These are phyloP conservation scores for Acromyrmex heyeri DNA, from an alignment of 1,140 invertebrate species.

Conservation along the genomic window DNA sequence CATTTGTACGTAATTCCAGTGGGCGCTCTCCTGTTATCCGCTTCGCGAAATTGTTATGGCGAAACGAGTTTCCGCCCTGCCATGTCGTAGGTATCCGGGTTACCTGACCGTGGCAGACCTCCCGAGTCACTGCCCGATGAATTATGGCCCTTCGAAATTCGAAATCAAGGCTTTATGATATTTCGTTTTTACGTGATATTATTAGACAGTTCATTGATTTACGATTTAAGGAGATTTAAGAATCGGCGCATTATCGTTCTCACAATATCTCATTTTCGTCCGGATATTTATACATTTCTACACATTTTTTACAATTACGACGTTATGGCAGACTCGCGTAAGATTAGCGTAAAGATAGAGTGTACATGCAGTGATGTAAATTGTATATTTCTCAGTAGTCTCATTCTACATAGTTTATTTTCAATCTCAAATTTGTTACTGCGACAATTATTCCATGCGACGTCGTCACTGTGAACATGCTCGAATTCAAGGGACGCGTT, in stretches of 20 bases:
- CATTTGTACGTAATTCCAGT: conserved; percentile 81
- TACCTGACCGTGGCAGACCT: conserved; percentile 30
- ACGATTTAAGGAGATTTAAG: not conserved
- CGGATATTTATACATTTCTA: not conserved
- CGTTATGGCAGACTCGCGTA: not conserved
- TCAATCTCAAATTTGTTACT: conserved; percentile 23
- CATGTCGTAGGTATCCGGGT: conserved; percentile 30
- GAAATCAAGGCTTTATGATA: conserved; percentile 16
- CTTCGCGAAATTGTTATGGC: conserved; percentile 74
- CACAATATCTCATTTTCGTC: not conserved
- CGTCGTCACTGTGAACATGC: conserved; percentile 17
- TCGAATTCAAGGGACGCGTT: conserved; percentile 59
- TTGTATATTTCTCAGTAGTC: not conserved
- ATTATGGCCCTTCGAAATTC: conserved; percentile 6
- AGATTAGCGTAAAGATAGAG: not conserved
- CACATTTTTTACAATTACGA: not conserved
- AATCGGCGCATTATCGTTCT: not conserved
- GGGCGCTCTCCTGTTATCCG: conserved; percentile 72
- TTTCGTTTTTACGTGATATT: not conserved
- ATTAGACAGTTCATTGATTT: not conserved
- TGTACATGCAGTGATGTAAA: too few species aligned
- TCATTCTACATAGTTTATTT: not conserved
- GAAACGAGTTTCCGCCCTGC: conserved; percentile 61
- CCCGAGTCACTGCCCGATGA: conserved; percentile 26
- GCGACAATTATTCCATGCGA: conserved; percentile 53